phyloP scores from a whole-genome alignment of 2,888 invertebrate genomes.

The Alsophila aescularia region DNA sequence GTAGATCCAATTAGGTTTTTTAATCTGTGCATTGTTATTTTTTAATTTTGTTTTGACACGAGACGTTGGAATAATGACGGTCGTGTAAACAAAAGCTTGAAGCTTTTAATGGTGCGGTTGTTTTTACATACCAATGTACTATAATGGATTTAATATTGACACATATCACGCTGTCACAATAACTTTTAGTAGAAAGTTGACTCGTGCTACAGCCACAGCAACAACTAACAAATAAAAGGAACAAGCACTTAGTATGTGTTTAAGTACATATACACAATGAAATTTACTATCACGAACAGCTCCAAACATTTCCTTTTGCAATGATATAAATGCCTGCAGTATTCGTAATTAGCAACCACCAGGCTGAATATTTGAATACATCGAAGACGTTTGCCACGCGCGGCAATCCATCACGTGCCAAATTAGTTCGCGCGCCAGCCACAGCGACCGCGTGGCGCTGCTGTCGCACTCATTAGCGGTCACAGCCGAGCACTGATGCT shows the following conservation, averaged over 20 bases:
- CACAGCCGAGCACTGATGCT: slow-evolving; percentile 52
- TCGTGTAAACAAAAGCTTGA: slow-evolving; percentile 51
- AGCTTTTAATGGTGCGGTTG: slow-evolving; percentile 33
- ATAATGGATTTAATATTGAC: slow-evolving; percentile 4
- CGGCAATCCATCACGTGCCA: slow-evolving; percentile 75
- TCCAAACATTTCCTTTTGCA: background rate
- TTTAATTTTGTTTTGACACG: slow-evolving; percentile 50
- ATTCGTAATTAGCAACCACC: slow-evolving; percentile 47
- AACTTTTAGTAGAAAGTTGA: slow-evolving; percentile 4
- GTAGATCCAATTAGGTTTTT: slow-evolving; percentile 48
- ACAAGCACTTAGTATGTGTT: too few relatives aligned
- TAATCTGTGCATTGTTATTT: slow-evolving; percentile 41
- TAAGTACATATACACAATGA: background rate
- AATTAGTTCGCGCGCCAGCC: slow-evolving; percentile 76
- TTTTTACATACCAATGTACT: slow-evolving; percentile 22
- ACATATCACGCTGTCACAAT: slow-evolving; percentile 1
- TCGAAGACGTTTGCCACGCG: slow-evolving; percentile 42
- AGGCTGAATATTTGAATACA: slow-evolving; percentile 41
- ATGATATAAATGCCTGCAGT: slow-evolving; percentile 32
- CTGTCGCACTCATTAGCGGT: slow-evolving; percentile 81
- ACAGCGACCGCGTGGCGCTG: slow-evolving; percentile 70
- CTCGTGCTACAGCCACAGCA: background rate
- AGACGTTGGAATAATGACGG: slow-evolving; percentile 50
- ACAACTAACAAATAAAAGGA: too few relatives aligned
- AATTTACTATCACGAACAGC: background rate